Evolutionary conservation across 1,140 invertebrate species (phyloP), one percentile per base, ranked within the genome.

Genomic region (Dinothrombium tinctorium): DNA sequence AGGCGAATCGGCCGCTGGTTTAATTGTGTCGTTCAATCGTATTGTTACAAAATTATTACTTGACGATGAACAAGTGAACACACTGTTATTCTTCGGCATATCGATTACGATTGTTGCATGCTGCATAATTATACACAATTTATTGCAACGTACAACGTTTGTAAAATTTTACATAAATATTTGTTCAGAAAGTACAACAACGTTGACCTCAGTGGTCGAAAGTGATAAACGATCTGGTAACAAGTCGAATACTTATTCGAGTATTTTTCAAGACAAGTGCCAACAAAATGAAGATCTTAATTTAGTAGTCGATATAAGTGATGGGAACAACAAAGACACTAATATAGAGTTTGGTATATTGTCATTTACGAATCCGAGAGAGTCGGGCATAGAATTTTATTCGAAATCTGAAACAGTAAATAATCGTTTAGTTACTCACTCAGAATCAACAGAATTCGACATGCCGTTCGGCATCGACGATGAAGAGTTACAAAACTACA

Each of bases 1-100:
- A 14, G 83, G 83, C 39, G 83, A 89, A 69, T 87, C 77, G 65
- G 70, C 76, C 22, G 80, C 81, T 15, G 80, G 81, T 6, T 71
- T 86, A 40, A 69, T 80, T 59, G 75, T 83, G 3, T 86, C 80
- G 9, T 55, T 70, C 1, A 81, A 78, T 56, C 65, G 81, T 19
- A 79, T 86, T 33, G 49, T 80, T 17, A 86, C 80, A 1, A 86
- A 84, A 59, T 58, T 71, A 44, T 23, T 40, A n/a, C 59, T 76
- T 24, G 54, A 72, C 52, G 70, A 82, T 56, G 64, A 75, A 51
- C 61, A 69, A 36, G 57, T 72, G 22, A 86, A 81, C 52, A 87
- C 81, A 1, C 69, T 79, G 21, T 69, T 80, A 51, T 87, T 86
- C 59, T 86, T 87, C 53, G 59, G 68, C 12, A 61, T 79, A 12